Base-by-base conservation (phyloP, 2,888 invertebrate species). In the Ernsta delagoae region DNA sequence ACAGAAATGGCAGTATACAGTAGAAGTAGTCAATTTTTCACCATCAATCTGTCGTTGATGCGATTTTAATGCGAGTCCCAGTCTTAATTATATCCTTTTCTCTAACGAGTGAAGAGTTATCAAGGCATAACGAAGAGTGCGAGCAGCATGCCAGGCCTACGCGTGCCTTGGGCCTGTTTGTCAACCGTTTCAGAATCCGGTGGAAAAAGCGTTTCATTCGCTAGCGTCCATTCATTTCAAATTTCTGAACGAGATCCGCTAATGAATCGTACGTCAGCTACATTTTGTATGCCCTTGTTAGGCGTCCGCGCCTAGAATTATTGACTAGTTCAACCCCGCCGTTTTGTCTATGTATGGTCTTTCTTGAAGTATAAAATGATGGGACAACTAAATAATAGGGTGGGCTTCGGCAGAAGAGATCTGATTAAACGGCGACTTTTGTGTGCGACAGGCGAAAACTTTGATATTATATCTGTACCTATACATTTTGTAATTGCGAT, bases 201-300 rank as follows among this genome's bases (percentile, higher is more conserved):
- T 34, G 43, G 45, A 66, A 67, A 61, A 68, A 62, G 54, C 50
- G 43, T 31, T 56, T 56, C 56, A 56, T 56, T 56, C 16, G 36
- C 56, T 24, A 16, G 56, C 60, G 56, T 45, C 61, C 53, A 43
- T 60, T 61, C 61, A 67, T 67, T 67, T 67, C 56, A 67, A 61
- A 61, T 67, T 67, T 60, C 61, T 61, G 61, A 61, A 57, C 65
- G 65, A 48, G 67, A 68, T 68, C 68, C 11, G 48, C 61, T 68
- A 62, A 68, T 62, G 68, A 68, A 68, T 60, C 53, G 41, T 43
- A n/a, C 56, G 12, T 54, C 54, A 16, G 43, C 34, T 43, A 53
- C 68, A 57, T 68, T 68, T 68, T 62, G 68, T 68, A 68, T 57
- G 62, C 41, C 62, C 68, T 24, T 68, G 6, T 62, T 62, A 50